These are phyloP conservation scores for Ciconia stormi DNA, from an alignment of 2,113 vertebrate species.

Conservation along the genomic window DNA sequence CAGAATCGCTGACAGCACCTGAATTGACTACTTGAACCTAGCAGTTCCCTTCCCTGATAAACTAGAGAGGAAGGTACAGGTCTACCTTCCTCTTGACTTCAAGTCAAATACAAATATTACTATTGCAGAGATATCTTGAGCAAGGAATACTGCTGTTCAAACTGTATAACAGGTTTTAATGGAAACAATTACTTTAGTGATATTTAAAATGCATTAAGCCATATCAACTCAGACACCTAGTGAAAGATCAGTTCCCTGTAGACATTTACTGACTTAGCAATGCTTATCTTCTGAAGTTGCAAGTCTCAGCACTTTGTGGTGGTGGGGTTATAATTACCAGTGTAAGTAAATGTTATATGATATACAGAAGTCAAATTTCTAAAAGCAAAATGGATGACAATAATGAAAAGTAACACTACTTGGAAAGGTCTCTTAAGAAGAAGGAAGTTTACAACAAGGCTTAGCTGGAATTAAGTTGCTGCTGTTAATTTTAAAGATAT, in stretches of 20 bases:
- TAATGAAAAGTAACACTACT: not conserved
- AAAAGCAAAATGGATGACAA: not conserved
- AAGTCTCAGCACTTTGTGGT: not conserved
- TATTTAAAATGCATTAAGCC: not conserved
- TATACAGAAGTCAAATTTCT: not conserved
- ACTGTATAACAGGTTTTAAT: not conserved
- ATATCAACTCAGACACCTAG: not conserved
- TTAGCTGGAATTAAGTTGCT: not conserved
- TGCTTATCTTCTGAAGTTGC: not conserved
- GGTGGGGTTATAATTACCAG: not conserved
- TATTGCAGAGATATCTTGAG: not conserved
- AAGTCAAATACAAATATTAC: not conserved
- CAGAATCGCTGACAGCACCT: not conserved
- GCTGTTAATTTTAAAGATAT: not conserved
- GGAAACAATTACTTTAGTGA: not conserved
- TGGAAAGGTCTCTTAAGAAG: not conserved
- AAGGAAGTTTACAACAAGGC: not conserved
- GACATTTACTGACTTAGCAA: not conserved
- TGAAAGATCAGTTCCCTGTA: not conserved
- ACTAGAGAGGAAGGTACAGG: not conserved
- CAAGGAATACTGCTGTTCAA: not conserved
- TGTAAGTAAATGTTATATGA: not conserved
- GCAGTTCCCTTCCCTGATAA: not conserved
- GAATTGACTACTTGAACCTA: not conserved
- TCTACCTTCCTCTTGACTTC: not conserved